Conservation (phyloP, 2,888 invertebrate species). For the Hylaea fasciaria region DNA sequence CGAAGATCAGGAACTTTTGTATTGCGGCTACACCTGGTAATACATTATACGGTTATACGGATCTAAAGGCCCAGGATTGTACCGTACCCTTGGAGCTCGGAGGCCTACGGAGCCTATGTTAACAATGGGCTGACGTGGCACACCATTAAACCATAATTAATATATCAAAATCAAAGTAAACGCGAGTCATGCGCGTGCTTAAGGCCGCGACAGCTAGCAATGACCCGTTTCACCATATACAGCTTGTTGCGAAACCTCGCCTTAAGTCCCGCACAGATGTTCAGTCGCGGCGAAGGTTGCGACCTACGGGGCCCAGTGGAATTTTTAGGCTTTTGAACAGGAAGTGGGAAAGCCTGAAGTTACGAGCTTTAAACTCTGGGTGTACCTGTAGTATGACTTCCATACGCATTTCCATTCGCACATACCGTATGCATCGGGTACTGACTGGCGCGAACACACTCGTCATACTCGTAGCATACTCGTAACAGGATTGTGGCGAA, state of each 20-base stretch:
- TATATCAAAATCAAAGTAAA: conserved; percentile 39
- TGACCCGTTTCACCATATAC: conserved; percentile 76
- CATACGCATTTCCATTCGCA: too few species aligned
- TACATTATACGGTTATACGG: too few species aligned
- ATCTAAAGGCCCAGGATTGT: too few species aligned
- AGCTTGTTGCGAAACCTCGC: conserved; percentile 65
- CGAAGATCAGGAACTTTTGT: too few species aligned
- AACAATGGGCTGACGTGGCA: conserved; percentile 8
- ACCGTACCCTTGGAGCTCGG: too few species aligned
- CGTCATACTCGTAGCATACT: too few species aligned
- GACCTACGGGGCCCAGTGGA: conserved; percentile 20
- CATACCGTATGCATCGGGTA: too few species aligned
- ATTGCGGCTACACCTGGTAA: too few species aligned
- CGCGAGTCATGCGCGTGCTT: conserved; percentile 38
- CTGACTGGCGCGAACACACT: too few species aligned
- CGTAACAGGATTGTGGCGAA: too few species aligned
- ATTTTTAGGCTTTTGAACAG: conserved; percentile 8
- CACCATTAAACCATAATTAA: conserved; percentile 26
- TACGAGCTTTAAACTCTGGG: background rate
- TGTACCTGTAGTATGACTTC: background rate
- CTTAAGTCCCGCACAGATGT: conserved; percentile 67
- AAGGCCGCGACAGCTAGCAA: conserved; percentile 70
- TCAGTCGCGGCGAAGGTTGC: conserved; percentile 55
- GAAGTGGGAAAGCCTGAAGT: conserved; percentile 14
- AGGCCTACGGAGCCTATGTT: too few species aligned